Evolutionary conservation across 2,113 vertebrate species (phyloP), one percentile per base, ranked within the genome.

Genomic region (Fregata magnificens): DNA sequence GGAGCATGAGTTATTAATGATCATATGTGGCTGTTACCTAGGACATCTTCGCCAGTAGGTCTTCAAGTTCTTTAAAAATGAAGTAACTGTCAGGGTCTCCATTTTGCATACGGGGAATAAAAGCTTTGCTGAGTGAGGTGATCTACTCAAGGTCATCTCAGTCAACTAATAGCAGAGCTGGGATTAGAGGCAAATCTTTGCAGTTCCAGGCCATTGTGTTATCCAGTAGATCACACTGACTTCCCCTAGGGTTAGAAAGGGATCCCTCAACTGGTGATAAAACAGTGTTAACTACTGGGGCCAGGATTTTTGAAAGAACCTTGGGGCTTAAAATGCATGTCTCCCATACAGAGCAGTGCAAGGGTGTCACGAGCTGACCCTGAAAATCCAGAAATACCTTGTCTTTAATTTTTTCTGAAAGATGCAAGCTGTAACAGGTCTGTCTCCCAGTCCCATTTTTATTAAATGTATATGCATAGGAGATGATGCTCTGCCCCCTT

Each of bases 11-110:
- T 94, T 97, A 94, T 92, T 93, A 96, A 94, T 86, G 82, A 78
- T 86, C 94, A 86, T 94, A 94, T 83, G 85, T 88, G 63, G 24
- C 85, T 93, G 78, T 85, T 97, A 97, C 84, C 67, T 95, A 80
- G 91, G 82, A 88, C 84, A 61, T 95, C 93, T 96, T 87, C 42
- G 61, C 89, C 31, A 91, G 87, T 81, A 94, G 89, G 82, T 93
- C 67, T 95, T 95, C 38, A 85, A 90, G 82, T 95, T 94, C 94
- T 96, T 96, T 96, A 90, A 93, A 97, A 97, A 93, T 90, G 92
- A 94, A 94, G 76, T 62, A 90, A 95, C 95, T 95, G 76, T 95
- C 93, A 94, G 12, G 71, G 59, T 90, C 78, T 87, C 50, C 82
- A 86, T 95, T 94, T 91, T 96, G 71, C 76, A 73, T 90, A 80